phyloP scores from a whole-genome alignment of 2,888 invertebrate genomes.

The Epinotia ramella region DNA sequence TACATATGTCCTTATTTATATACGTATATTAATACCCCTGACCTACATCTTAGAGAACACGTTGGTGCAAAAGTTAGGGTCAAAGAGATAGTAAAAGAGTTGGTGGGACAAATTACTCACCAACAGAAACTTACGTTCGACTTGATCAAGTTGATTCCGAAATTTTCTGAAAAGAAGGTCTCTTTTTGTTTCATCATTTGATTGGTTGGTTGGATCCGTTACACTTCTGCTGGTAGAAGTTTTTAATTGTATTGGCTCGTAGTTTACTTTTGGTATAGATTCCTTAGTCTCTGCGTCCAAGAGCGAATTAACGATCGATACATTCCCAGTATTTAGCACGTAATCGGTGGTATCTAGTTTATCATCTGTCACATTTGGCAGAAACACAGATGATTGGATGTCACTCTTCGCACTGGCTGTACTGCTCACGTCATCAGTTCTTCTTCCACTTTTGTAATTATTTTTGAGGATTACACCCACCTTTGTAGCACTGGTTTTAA shows the following conservation, averaged over 20 bases:
- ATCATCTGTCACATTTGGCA: neutral
- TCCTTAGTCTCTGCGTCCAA: neutral
- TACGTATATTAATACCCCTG: too few relatives aligned
- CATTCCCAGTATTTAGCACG: neutral
- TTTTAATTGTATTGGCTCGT: neutral
- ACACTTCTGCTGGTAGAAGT: neutral
- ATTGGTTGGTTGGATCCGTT: neutral
- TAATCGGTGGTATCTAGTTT: neutral
- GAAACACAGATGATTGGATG: neutral
- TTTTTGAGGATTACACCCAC: neutral
- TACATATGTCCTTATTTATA: too few relatives aligned
- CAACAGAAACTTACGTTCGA: conserved; percentile 55
- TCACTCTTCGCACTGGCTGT: neutral
- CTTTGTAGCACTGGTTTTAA: neutral
- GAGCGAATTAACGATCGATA: neutral
- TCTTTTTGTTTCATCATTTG: neutral
- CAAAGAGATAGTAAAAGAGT: neutral
- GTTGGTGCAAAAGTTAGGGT: neutral
- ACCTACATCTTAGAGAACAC: too few relatives aligned
- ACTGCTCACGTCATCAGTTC: neutral
- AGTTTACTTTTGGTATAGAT: neutral
- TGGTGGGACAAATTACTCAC: conserved; percentile 48
- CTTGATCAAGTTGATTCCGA: conserved; percentile 48
- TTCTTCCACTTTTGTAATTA: conserved; percentile 4
- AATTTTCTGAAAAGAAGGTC: conserved; percentile 47